Evolutionary conservation across 2,797 vertebrate species (phyloP), one percentile per base, ranked within the genome.

Genomic region (Moxostoma hubbsi): DNA sequence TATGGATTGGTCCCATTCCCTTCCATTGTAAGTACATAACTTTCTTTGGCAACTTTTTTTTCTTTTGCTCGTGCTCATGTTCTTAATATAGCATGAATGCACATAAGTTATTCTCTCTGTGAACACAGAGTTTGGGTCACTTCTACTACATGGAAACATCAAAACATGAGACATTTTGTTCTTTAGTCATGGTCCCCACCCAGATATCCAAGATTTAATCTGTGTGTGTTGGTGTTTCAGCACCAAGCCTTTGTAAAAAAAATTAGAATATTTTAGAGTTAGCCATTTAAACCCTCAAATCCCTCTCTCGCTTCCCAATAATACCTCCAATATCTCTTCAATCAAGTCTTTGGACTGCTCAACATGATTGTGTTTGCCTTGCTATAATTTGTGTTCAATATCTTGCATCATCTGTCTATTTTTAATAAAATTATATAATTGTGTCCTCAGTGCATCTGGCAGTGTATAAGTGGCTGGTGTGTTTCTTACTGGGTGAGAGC

Each of bases 381-480:
- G 24, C 24, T 24, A 36, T 36, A 36, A 36, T 36, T 36, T 36
- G 3, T 36, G 36, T 36, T 47, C 7, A 55, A 0, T 45, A n/a
- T 24, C 49, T 15, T 11, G 0, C 6, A 12, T n/a, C 1, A 13
- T 13, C 8, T 9, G 7, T 61, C 3, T 1, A 1, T 55, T 64
- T 72, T 50, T 24, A 51, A 24, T 50, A 1, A 54, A 4, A 13
- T 68, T 58, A 47, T 68, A 51, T n/a, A 36, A 13, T 76, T 78
- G 43, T 81, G 45, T 81, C 58, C 15, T 1, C 82, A 98, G 97
- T 94, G 68, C 77, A 93, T 1, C 85, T 98, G 90, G 93, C 89
- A 4, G 97, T 96, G 0, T 99, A 96, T 74, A 94, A 90, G 86
- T 99, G 98, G 98, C 87, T 99, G 78, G 94, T 98, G 76, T 96